These are phyloP conservation scores for Copidosoma floridanum DNA, from an alignment of 1,140 invertebrate species.

Conservation along the genomic window DNA sequence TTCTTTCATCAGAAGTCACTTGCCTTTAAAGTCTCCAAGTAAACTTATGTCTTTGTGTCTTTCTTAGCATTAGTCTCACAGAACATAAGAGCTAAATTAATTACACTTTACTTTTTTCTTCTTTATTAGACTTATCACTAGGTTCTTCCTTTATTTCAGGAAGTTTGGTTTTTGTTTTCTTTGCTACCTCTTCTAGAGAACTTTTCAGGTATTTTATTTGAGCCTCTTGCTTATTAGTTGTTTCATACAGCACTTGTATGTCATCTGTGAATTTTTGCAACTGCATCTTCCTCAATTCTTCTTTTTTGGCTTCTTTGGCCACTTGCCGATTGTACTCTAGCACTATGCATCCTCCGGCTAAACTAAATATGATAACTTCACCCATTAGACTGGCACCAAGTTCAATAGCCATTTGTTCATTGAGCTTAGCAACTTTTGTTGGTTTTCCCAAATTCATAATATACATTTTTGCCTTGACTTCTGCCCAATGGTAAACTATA, in stretches of 20 bases:
- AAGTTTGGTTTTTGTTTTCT: conserved; percentile 43
- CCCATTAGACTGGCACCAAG: conserved; percentile 90
- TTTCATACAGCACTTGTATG: conserved; percentile 56
- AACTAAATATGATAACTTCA: conserved; percentile 85
- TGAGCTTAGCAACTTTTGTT: conserved; percentile 82
- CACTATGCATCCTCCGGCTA: conserved; percentile 76
- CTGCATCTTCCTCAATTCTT: conserved; percentile 55
- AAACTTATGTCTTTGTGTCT: conserved; percentile 42
- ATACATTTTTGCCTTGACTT: conserved; percentile 92
- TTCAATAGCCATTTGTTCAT: conserved; percentile 92
- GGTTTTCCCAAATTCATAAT: conserved; percentile 90
- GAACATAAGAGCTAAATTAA: no score
- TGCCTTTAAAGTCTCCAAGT: conserved; percentile 13
- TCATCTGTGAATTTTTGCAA: conserved; percentile 54
- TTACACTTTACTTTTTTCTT: conserved; percentile 39
- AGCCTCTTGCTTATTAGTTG: conserved; percentile 55
- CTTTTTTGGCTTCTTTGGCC: conserved; percentile 63
- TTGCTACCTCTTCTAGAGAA: conserved; percentile 48
- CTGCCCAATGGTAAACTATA: conserved; percentile 93
- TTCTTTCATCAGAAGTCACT: conserved; percentile 15
- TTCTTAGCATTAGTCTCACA: conserved; percentile 43
- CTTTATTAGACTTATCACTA: conserved; percentile 21
- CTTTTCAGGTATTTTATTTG: conserved; percentile 60
- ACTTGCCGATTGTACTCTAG: conserved; percentile 77
- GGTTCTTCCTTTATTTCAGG: conserved; percentile 26